Percentiles rank a stretch among this genome's conserved stretches.
These are phyloP conservation scores for Numenius arquata DNA, from an alignment of 2,113 vertebrate genomes.

Conservation along the genomic window DNA sequence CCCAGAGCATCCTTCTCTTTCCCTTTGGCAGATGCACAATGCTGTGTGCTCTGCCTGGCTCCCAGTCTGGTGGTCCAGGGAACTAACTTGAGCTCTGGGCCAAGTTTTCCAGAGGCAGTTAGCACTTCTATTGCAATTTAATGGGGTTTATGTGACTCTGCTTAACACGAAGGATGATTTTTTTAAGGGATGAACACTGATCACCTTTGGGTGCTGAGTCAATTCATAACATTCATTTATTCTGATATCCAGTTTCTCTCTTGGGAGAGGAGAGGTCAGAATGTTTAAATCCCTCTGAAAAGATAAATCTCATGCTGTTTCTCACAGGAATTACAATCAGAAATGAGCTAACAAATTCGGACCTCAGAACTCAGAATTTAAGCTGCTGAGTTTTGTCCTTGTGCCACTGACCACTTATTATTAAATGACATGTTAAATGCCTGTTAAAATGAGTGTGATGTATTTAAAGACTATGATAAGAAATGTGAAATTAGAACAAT, in stretches of 20 bases:
- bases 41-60: background rate
- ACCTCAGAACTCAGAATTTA: background rate
- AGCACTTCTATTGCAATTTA: background rate
- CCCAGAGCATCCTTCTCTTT: background rate
- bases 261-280: background rate
- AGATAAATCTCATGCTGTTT: too few relatives aligned
- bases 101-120: background rate
- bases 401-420: background rate
- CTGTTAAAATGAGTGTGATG: background rate
- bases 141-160: background rate
- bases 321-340: background rate
- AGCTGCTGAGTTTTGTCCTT: background rate
- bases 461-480: background rate
- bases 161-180: background rate
- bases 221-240: background rate
- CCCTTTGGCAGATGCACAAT: background rate
- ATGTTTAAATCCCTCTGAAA: background rate
- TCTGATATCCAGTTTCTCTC: background rate
- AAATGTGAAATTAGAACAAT: background rate
- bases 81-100: background rate
- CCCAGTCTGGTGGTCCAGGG: rapidly evolving
- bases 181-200: background rate
- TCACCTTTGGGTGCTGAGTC: background rate
- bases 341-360: background rate
- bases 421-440: background rate